Evolutionary conservation across 2,797 vertebrate species (phyloP), one percentile per base, ranked within the genome.

Genomic region (Cryptoblepharus egeriae): DNA sequence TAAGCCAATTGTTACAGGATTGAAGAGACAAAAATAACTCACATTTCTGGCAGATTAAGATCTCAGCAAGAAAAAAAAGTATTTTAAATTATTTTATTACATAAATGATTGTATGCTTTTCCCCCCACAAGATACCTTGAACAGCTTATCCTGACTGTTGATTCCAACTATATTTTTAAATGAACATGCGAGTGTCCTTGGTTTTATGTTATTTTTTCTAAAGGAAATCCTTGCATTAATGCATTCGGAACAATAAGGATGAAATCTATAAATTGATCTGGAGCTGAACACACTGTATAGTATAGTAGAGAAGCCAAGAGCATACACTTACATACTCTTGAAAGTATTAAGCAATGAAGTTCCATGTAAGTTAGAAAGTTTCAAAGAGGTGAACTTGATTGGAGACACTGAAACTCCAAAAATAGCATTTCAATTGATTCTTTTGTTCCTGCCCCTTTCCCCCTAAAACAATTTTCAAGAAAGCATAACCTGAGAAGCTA

Each of bases 21-120:
- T 79, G 61, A 1, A 69, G 52, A 30, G 32, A 78, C 57, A 81
- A 71, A 0, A 75, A 60, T 55, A 71, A 39, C 75, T 1, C 24
- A 16, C 82, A 68, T 75, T 0, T 81, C 10, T 69, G 24, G 13
- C 75, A 67, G 1, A 60, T 7, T 16, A 18, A 79, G 3, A 30
- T 57, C 52, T 88, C 57, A 81, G 4, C 64, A 32, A 18, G 18
- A 82, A 32, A 49, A n/a, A 58, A 11, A 0, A 0, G 24, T 28
- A 52, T 75, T 58, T 87, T 57, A 26, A 11, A 55, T 69, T n/a
- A 20, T 79, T 52, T 9, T 4, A 0, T 72, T 45, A 87, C 82
- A 72, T 58, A 42, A 77, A 79, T 80, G 3, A 79, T 37, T 2
- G 77, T 20, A 10, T 75, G 45, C 77, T 58, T 58, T 24, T 3